Conservation (phyloP, 2,888 invertebrate genomes). For the Nebria brevicollis region DNA sequence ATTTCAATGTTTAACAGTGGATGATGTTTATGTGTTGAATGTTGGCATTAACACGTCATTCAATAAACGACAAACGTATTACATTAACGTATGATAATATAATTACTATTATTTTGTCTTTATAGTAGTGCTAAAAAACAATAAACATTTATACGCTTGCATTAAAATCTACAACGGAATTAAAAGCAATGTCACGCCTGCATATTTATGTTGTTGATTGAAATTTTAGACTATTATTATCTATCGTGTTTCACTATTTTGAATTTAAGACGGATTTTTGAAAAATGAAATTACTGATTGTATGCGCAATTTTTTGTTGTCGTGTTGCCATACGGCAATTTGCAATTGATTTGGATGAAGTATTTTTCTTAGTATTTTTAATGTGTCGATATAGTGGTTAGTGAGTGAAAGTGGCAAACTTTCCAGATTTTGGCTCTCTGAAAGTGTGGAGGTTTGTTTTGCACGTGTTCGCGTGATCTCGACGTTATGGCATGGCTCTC, state of each 20-base stretch:
- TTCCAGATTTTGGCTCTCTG: slow-evolving; percentile 15
- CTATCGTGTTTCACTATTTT: no score
- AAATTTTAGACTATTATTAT: no score
- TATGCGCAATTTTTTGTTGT: no score
- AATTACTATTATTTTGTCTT: background rate
- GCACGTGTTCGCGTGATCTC: slow-evolving; percentile 33
- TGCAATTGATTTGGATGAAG: no score
- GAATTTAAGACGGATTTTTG: no score
- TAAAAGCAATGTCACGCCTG: no score
- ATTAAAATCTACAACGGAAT: no score
- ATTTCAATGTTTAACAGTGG: background rate
- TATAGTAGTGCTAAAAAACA: background rate
- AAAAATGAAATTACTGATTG: no score
- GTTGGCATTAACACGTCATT: background rate
- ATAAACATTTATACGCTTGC: no score
- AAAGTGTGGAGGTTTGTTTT: slow-evolving; percentile 29
- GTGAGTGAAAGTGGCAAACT: slow-evolving; percentile 34
- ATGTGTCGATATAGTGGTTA: slow-evolving; percentile 5
- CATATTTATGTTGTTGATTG: no score
- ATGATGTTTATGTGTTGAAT: background rate
- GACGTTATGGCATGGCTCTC: background rate
- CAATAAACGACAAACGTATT: background rate
- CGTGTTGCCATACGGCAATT: no score
- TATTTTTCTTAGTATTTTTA: background rate
- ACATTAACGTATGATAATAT: background rate